Conservation (phyloP, 64 coral and sea anemone species). For the Montipora capricornis region DNA sequence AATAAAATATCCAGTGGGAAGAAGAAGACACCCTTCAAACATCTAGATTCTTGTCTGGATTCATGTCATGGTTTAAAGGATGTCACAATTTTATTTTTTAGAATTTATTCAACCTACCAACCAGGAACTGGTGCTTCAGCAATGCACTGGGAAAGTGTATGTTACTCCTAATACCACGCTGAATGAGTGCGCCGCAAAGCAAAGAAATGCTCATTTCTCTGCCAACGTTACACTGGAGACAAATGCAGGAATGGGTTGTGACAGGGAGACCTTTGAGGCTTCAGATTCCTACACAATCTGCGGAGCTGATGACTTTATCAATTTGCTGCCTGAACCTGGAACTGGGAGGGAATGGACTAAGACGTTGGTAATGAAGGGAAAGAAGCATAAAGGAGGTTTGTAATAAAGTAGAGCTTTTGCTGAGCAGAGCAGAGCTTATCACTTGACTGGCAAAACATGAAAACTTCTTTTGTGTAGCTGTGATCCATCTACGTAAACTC, state of each 20-base stretch:
- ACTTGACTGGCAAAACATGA: too few relatives aligned
- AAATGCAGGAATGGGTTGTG: conserved; percentile 78
- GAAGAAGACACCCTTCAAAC: too few relatives aligned
- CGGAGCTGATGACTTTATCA: conserved; percentile 71
- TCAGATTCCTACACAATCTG: conserved; percentile 87
- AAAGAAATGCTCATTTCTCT: conserved; percentile 64
- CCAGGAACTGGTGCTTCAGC: conserved; percentile 17
- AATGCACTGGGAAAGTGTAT: conserved; percentile 73
- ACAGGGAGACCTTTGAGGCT: conserved; percentile 82
- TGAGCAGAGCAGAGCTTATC: background rate
- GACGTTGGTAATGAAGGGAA: conserved; percentile 6
- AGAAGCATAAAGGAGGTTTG: conserved; percentile 46
- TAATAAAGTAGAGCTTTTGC: background rate
- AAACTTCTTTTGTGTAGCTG: too few relatives aligned
- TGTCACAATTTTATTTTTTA: background rate
- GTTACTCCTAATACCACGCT: conserved; percentile 72
- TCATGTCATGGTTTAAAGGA: too few relatives aligned
- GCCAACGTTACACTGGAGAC: conserved; percentile 71
- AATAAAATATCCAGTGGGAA: too few relatives aligned
- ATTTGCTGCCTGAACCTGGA: conserved; percentile 84
- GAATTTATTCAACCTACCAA: conserved; percentile 69
- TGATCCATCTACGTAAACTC: too few relatives aligned
- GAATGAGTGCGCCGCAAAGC: conserved; percentile 80
- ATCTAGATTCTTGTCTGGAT: too few relatives aligned
- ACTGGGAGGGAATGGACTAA: conserved; percentile 79